Conservation (phyloP, 2,888 invertebrate species). For the Conchocele bisecta region DNA sequence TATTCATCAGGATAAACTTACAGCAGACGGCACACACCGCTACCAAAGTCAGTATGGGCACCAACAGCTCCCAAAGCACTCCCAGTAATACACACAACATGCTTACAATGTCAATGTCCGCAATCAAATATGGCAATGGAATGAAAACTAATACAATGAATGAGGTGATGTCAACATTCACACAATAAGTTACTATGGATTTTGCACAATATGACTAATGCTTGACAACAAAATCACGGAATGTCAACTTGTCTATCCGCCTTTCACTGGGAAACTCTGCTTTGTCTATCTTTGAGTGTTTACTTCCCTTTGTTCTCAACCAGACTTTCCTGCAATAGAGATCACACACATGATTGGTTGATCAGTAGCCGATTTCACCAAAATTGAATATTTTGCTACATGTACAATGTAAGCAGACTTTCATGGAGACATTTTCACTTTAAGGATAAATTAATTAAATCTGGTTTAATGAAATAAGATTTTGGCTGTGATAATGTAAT, state of each 20-base stretch:
- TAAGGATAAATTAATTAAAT: too few species aligned
- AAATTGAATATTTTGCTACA: too few species aligned
- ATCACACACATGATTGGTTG: constrained; percentile 2
- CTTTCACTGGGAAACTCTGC: constrained; percentile 74
- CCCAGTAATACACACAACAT: too few species aligned
- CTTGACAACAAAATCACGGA: constrained; percentile 54
- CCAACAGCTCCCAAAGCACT: too few species aligned
- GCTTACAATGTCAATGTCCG: not conserved
- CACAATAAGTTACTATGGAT: too few species aligned
- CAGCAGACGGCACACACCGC: constrained; percentile 39
- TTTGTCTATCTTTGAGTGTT: constrained; percentile 76
- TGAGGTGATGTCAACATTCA: too few species aligned
- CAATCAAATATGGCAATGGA: not conserved
- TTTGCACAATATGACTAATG: not conserved
- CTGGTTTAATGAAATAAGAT: not conserved
- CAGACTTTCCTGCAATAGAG: constrained; percentile 69
- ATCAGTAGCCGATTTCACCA: too few species aligned
- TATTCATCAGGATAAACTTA: constrained; percentile 38
- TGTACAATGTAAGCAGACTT: too few species aligned
- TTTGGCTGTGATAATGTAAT: too few species aligned
- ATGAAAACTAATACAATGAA: not conserved
- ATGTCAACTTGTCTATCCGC: constrained; percentile 46
- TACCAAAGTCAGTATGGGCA: too few species aligned
- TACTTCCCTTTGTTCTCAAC: constrained; percentile 78
- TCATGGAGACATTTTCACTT: too few species aligned